Conservation (phyloP, 2,113 vertebrate species). For the Odobenus rosmarus region DNA sequence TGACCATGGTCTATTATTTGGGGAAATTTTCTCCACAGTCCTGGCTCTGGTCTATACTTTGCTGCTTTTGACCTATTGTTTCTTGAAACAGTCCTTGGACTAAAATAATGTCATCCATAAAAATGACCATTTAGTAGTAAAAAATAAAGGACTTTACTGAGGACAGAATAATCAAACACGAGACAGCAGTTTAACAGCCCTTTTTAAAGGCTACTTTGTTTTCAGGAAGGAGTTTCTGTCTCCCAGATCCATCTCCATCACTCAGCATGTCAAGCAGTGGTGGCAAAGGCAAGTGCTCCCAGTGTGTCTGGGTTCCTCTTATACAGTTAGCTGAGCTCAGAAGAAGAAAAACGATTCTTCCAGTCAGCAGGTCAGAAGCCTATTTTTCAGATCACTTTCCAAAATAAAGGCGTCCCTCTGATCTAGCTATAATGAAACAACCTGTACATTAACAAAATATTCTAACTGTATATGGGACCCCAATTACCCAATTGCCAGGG, state of each 20-base stretch:
- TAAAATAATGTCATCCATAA: slow-evolving; percentile 75
- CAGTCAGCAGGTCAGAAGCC: not conserved
- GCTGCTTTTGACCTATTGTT: slow-evolving; percentile 64
- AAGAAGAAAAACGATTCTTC: not conserved
- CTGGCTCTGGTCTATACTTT: not conserved
- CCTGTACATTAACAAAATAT: not conserved
- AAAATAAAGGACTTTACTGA: slow-evolving; percentile 76
- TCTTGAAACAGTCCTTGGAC: slow-evolving; percentile 2
- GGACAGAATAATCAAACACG: slow-evolving; percentile 72
- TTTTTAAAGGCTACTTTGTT: slow-evolving; percentile 72
- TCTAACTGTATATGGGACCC: not conserved
- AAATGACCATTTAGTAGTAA: slow-evolving; percentile 79
- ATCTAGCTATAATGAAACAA: not conserved
- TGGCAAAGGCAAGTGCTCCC: not conserved
- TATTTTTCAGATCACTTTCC: not conserved
- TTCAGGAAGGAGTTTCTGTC: slow-evolving; percentile 14
- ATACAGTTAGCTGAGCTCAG: not conserved
- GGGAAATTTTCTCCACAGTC: not conserved
- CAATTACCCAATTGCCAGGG: not conserved
- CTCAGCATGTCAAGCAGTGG: not conserved
- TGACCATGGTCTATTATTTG: not conserved
- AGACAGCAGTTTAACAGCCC: slow-evolving; percentile 65
- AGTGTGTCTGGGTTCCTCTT: not conserved
- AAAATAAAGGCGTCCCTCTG: not conserved
- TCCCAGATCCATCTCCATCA: slow-evolving; percentile 16